Evolutionary conservation across 2,113 vertebrate species (phyloP), one percentile per base, ranked within the genome.

Genomic region (Cephalopholis sonnerati): DNA sequence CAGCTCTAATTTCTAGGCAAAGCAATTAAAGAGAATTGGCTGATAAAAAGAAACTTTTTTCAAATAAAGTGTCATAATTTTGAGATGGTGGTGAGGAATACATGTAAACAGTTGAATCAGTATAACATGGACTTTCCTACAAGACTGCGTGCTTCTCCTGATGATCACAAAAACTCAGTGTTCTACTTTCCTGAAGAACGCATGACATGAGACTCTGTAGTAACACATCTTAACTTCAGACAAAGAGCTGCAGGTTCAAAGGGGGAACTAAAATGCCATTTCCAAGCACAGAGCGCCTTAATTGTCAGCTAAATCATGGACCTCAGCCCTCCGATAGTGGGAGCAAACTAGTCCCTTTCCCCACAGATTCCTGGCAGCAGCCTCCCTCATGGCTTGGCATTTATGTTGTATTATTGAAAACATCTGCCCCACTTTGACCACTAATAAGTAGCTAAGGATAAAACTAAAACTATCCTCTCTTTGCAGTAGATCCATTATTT

Each of bases 361-460:
- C 89, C 90, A 91, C 89, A 92, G 74, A 91, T 89, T 91, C 87
- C 87, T 95, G 94, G 93, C 91, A 89, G 54, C 62, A 61, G 41
- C 32, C 82, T 59, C 59, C 48, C 75, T 88, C 83, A 82, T 90
- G 90, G 91, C 71, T 94, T 93, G 87, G 91, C 92, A 86, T 93
- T 84, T 83, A 79, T 84, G 83, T 89, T 82, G 84, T 55, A 89
- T 94, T 94, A 96, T 95, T 96, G 93, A 94, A 96, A 95, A 93
- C 95, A 96, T 92, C 91, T 96, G 94, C 84, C 88, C 80, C 81
- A 72, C 85, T 90, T 79, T 91, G 88, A 93, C 95, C 93, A 90
- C 95, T 95, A 96, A 96, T 95, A 96, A 93, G 87, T 85, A 94
- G 92, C 82, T 93, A 74, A 73, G 92, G 87, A 94, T 93, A 93